Evolutionary conservation across 2,888 invertebrate genomes (phyloP), one percentile per base, ranked within the genome.

Genomic region (Synergus japonicus): DNA sequence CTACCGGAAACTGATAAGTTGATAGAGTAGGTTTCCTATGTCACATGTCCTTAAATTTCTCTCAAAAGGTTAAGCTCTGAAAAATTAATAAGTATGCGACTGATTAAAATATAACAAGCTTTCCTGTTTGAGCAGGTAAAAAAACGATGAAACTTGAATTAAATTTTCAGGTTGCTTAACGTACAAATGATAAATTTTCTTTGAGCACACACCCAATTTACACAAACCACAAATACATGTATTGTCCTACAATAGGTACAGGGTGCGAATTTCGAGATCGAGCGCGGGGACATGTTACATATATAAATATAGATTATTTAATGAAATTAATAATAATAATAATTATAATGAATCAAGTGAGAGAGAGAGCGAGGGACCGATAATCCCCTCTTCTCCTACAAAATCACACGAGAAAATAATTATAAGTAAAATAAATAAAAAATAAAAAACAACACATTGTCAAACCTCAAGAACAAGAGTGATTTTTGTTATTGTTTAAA

Each of bases 201-300:
- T 41, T 18, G 41, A 43, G 67, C 67, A 67, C 44, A 73, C 54
- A 54, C 73, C 37, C 54, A 73, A 29, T 9, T n/a, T 41, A 73
- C 37, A 54, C 73, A 54, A 15, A 37, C 54, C 29, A 54, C 49
- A 54, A 69, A 54, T 54, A 73, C 54, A 73, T 54, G 54, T 37
- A 73, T 73, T 73, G 67, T 73, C 49, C 73, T 54, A 10, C 22
- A 69, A 29, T 37, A 73, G 37, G 73, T 73, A 73, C 73, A 73
- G 73, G 54, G 73, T 73, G 73, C 73, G 29, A 73, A 49, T 73
- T 73, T 73, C 73, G 54, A 54, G 54, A 73, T 73, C 73, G 73
- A 73, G 73, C 73, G 73, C 73, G 73, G 73, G 73, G 73, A 54
- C 54, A 73, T 73, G 73, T 73, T 73, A 54, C 49, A 73, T 54